Conservation (phyloP, 2,113 vertebrate species). For the Rhadina sibilatrix region DNA sequence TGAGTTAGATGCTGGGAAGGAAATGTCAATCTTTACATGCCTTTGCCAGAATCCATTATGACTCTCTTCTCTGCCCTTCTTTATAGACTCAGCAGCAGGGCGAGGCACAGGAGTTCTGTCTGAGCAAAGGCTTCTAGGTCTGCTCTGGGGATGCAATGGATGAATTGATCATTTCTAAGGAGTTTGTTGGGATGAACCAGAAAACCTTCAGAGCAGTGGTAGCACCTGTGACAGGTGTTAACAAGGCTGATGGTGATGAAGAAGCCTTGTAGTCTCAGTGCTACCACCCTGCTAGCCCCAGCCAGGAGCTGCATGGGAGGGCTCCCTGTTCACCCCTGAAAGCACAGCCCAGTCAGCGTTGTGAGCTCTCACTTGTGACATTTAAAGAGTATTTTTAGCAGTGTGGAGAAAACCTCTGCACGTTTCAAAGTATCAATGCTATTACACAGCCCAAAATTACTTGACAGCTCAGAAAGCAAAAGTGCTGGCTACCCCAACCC, state of each 20-base stretch:
- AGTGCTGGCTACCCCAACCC: not conserved
- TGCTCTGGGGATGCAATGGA: not conserved
- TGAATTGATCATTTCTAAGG: not conserved
- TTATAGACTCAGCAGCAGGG: not conserved
- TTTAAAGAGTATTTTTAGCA: not conserved
- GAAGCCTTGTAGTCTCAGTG: accelerated
- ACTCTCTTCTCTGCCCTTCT: not conserved
- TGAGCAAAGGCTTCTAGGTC: not conserved
- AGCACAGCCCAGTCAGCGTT: not conserved
- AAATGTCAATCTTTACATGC: not conserved
- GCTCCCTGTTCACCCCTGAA: not conserved
- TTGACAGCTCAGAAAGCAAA: slow-evolving; percentile 13
- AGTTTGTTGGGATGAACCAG: not conserved
- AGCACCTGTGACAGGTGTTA: not conserved
- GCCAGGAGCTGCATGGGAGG: not conserved
- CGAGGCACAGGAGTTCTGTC: not conserved
- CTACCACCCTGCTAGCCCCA: not conserved
- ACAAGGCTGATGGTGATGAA: not conserved
- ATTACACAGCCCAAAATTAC: not conserved
- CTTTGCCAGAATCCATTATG: not conserved
- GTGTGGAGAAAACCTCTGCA: not conserved
- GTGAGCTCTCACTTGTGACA: not conserved
- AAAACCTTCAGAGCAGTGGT: not conserved
- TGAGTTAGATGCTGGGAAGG: not conserved
- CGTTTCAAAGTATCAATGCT: not conserved